Base-by-base conservation (phyloP, 2,888 invertebrate genomes). In the Acanthosoma haemorrhoidale region DNA sequence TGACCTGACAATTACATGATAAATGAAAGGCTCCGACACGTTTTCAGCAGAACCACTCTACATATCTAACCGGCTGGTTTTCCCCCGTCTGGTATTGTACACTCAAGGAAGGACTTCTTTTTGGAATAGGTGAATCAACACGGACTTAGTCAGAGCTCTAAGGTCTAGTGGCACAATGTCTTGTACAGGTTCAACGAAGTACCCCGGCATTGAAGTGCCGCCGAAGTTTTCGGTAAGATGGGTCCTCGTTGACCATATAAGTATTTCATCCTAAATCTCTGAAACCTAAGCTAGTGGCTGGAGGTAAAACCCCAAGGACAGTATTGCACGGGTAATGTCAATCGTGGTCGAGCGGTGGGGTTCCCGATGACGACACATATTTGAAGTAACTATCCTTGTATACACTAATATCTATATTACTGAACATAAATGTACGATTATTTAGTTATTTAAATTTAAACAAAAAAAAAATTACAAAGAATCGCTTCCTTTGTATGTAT, bases 261-360 rank as follows among this genome's bases (percentile, higher is more conserved):
- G n/a, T n/a, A 51, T n/a, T 51, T 51, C 51, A 25, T 51, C 51
- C 51, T 51, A 51, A 51, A 51, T 51, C 51, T 51, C 6, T 5
- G 29, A 51, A 25, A 21, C n/a, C 5, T 4, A 1, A 18, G 51
- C 51, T n/a, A n/a, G n/a, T n/a, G n/a, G n/a, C n/a, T n/a, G n/a
- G n/a, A n/a, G 51, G 51, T 51, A 29, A 51, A 51, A 51, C 51
- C 51, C 51, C 51, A 51, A 51, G 51, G 51, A 51, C 51, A 21
- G 25, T 25, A 25, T 25, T 51, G 51, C 51, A 51, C 51, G 51
- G 51, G 25, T 13, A 29, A 25, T 51, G 51, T 51, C 51, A 25
- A 51, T 51, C 39, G 13, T 6, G 2, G n/a, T 13, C 25, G 4
- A 5, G 51, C 6, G n/a, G 51, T 3, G 51, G 51, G 29, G 51